A percentile compares a stretch with the other conserved stretches of the same genome.
Conservation (phyloP, 2,797 vertebrate genomes). For the Malurus leucopterus region DNA sequence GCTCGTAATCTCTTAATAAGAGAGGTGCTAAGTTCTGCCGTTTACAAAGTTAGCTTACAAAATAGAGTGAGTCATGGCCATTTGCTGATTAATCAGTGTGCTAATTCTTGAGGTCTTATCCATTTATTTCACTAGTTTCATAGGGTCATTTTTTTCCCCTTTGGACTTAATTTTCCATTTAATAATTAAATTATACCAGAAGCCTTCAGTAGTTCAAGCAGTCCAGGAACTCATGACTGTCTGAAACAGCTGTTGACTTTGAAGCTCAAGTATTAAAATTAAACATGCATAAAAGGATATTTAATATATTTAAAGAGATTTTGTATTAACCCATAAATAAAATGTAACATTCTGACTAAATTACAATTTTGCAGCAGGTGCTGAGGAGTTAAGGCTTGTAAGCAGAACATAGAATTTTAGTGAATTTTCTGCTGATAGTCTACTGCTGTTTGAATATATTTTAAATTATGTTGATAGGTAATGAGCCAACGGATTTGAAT, state of each 20-base stretch:
- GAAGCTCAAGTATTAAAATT: constrained; percentile 8
- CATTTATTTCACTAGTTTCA: neutral
- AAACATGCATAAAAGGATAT: neutral
- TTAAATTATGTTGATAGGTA: neutral
- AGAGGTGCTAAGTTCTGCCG: neutral
- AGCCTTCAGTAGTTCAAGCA: neutral
- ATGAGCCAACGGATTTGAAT: neutral
- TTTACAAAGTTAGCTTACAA: neutral
- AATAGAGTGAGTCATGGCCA: neutral
- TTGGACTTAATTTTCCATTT: neutral
- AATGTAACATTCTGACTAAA: neutral
- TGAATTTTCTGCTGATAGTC: neutral
- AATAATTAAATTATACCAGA: neutral
- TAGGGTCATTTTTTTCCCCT: neutral
- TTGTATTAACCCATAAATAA: neutral
- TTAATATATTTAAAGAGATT: neutral
- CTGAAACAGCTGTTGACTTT: neutral
- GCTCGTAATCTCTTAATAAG: neutral
- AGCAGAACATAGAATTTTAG: neutral
- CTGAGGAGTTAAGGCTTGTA: neutral
- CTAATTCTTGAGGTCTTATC: neutral
- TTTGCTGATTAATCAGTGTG: neutral
- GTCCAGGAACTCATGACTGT: neutral
- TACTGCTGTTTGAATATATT: neutral
- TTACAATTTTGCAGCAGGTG: neutral